A percentile compares a stretch with the other conserved stretches of the same genome.
Evolutionary conservation across 2,797 vertebrate species (phyloP).

Genomic region (Hemitrygon akajei): DNA sequence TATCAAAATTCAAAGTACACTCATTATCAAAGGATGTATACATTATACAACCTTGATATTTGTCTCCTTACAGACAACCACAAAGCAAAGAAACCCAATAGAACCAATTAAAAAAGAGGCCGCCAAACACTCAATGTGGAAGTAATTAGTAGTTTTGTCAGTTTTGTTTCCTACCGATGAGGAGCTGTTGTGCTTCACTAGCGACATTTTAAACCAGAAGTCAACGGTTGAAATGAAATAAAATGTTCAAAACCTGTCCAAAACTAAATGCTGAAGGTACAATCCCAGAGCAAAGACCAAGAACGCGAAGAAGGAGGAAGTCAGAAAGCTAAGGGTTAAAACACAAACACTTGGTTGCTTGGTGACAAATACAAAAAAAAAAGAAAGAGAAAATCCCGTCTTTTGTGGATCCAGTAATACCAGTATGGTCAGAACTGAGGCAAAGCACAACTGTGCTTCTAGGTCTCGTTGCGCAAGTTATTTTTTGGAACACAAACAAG

Average conservation of each 20-base stretch:
- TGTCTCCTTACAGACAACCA: too few species aligned
- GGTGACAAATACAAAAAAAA: constrained; percentile 12
- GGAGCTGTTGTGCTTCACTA: too few species aligned
- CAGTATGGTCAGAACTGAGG: constrained; percentile 16
- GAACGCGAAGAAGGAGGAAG: not conserved
- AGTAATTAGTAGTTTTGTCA: too few species aligned
- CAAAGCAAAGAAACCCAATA: too few species aligned
- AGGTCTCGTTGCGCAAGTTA: constrained; percentile 2
- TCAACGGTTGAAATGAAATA: not conserved
- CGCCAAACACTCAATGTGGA: too few species aligned
- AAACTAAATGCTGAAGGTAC: not conserved
- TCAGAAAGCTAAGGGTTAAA: constrained; percentile 7
- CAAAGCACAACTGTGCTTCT: not conserved
- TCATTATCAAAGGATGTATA: too few species aligned
- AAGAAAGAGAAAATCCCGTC: constrained; percentile 19
- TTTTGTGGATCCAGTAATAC: constrained; percentile 30
- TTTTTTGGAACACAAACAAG: constrained; percentile 29
- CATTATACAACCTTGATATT: too few species aligned
- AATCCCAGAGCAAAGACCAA: not conserved
- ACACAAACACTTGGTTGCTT: constrained; percentile 25
- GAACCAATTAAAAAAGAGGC: too few species aligned
- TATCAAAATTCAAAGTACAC: not conserved
- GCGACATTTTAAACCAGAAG: too few species aligned
- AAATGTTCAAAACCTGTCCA: not conserved
- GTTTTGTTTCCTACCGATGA: too few species aligned